These are phyloP conservation scores for Thoracochromis brauschi DNA, from an alignment of 2,113 vertebrate genomes.

Conservation along the genomic window DNA sequence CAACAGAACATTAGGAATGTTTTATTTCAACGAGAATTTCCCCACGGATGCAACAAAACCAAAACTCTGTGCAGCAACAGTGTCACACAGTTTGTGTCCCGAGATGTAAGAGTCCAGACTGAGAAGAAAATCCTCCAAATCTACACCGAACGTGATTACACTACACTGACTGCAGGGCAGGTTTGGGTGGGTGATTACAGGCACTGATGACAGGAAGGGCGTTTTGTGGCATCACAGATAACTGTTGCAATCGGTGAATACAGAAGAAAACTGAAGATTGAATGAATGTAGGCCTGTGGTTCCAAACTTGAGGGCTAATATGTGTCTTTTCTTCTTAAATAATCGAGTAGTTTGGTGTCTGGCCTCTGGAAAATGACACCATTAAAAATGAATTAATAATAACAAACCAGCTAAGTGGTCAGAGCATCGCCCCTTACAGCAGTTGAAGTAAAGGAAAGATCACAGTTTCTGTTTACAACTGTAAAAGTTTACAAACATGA, in stretches of 20 bases:
- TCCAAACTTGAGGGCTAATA: background rate
- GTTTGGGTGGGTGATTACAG: background rate
- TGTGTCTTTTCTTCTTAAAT: background rate
- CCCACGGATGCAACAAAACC: background rate
- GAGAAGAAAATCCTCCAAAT: background rate
- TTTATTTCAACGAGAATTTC: slow-evolving; percentile 37
- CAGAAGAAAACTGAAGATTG: background rate
- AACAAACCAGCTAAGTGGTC: background rate
- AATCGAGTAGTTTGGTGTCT: background rate
- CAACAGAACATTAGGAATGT: slow-evolving; percentile 6
- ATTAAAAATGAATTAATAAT: background rate
- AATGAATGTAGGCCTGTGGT: background rate
- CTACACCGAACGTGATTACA: background rate
- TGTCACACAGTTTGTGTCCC: background rate
- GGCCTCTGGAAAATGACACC: background rate
- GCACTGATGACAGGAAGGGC: background rate
- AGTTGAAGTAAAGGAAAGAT: background rate
- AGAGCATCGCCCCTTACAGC: background rate
- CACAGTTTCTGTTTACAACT: background rate
- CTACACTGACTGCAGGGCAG: background rate
- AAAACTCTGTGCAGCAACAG: background rate
- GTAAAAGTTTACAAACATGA: background rate
- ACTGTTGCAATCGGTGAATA: background rate
- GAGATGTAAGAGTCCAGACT: background rate
- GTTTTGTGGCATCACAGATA: background rate